Base-by-base conservation (phyloP, 2,888 invertebrate genomes). In the Eupithecia dodoneata region DNA sequence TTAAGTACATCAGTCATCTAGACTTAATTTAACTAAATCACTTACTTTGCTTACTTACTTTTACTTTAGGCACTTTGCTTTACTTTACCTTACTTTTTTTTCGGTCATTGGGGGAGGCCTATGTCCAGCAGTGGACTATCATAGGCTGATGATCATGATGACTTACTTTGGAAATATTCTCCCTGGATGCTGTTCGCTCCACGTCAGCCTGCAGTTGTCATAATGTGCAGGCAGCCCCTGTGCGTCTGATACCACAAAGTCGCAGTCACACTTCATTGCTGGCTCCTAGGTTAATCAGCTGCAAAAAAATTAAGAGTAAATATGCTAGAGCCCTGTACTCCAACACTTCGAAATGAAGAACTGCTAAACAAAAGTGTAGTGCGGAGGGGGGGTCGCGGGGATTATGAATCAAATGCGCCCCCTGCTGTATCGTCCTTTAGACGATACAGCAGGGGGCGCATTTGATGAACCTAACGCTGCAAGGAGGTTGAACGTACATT, bases 221-320 rank as follows among this genome's bases (percentile, higher is more conserved):
- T 94, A 94, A 76, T 94, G 94, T 0, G 80, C 67, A 44, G 87
- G 86, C 59, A 87, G 76, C 0, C 81, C 87, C 0, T 84, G 81
- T 0, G 72, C 79, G 0, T 79, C 80, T 0, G 83, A 67, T 4
- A 90, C 71, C 2, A 91, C 82, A 75, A 84, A 88, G 44, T 93
- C 92, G 79, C 94, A 94, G 42, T 90, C 88, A 49, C 94, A 94
- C 73, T 81, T 78, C 91, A 90, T 70, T 18, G 1, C 18, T 5
- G 10, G 47, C 30, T 0, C 18, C 45, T 47, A 12, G 47, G 18
- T 49, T 49, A 18, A 15, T 6, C 15, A 41, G 5, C 66, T 66
- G 66, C 13, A 66, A 66, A 5, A 66, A 15, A 65, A 41, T 41
- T 4, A 4, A 44, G 4, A 52, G 15, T 52, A 6, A n/a, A 6